Percentiles rank a stretch among this genome's conserved stretches.
Conservation (phyloP, 2,113 vertebrate genomes). For the Hydrochoerus hydrochaeris region DNA sequence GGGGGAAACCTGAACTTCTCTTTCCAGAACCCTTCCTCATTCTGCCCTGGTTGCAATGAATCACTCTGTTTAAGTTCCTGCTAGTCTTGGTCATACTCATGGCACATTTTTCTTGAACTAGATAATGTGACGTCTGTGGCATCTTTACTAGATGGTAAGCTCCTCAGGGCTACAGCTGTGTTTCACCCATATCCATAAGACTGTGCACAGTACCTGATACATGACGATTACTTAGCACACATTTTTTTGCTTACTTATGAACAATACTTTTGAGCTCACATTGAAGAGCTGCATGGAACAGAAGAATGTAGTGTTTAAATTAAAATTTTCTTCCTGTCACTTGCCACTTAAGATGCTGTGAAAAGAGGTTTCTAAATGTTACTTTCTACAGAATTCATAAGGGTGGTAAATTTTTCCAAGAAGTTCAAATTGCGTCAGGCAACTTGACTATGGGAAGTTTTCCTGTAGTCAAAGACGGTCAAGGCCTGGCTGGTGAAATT, state of each 20-base stretch:
- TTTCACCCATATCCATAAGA: not conserved
- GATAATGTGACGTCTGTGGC: not conserved
- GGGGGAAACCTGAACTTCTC: not conserved
- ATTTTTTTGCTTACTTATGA: not conserved
- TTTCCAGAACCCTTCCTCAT: not conserved
- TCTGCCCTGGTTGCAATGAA: not conserved
- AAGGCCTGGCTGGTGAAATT: constrained; percentile 23
- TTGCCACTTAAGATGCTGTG: not conserved
- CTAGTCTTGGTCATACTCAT: not conserved
- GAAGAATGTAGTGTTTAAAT: not conserved
- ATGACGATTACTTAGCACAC: not conserved
- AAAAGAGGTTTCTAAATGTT: constrained; percentile 48
- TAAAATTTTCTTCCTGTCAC: not conserved
- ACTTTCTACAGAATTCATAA: constrained; percentile 28
- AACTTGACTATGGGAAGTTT: not conserved
- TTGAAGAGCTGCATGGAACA: constrained; percentile 24
- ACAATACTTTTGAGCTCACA: constrained; percentile 33
- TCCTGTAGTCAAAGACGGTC: constrained; percentile 43
- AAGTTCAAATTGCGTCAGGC: not conserved
- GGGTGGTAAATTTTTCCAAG: not conserved
- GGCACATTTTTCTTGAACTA: not conserved
- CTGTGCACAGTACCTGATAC: not conserved
- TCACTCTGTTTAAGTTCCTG: not conserved
- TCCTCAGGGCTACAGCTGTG: not conserved
- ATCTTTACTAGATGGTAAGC: not conserved